Percentiles rank a stretch among this genome's conserved stretches.
These are phyloP conservation scores for Anabas testudineus DNA, from an alignment of 2,797 vertebrate species.

Conservation along the genomic window DNA sequence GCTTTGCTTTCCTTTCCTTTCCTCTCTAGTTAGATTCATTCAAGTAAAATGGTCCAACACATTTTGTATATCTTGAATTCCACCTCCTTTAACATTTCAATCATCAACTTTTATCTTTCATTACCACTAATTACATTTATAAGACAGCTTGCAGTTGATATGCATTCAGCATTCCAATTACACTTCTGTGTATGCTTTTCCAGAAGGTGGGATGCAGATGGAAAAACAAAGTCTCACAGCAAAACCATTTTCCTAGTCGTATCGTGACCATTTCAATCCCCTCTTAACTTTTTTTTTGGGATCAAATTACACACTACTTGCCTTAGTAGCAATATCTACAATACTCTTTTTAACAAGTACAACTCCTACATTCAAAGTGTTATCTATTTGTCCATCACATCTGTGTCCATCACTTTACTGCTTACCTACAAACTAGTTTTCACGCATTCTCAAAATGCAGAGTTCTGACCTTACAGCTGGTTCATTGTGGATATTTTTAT, in stretches of 20 bases:
- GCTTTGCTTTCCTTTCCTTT: neutral
- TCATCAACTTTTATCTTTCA: neutral
- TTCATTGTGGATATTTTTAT: neutral
- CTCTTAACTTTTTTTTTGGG: too few species aligned
- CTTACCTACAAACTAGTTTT: too few species aligned
- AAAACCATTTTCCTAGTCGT: neutral
- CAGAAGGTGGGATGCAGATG: neutral
- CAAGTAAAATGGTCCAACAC: constrained; percentile 1
- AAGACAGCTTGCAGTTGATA: neutral
- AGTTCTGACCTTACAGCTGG: neutral
- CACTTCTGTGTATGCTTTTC: neutral
- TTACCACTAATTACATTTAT: neutral
- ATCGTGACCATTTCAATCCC: constrained; percentile 38
- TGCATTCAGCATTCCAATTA: too few species aligned
- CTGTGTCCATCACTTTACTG: too few species aligned
- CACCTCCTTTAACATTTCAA: constrained; percentile 9
- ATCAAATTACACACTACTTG: too few species aligned
- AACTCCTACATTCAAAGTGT: neutral
- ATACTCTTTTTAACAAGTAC: too few species aligned
- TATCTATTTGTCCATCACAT: too few species aligned
- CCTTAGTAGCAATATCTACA: too few species aligned
- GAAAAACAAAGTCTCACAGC: constrained; percentile 6
- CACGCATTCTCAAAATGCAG: too few species aligned
- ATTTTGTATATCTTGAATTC: neutral
- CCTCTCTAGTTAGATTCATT: neutral